Base-by-base conservation (phyloP, 2,888 invertebrate genomes). In the Drosophila multiciliata region DNA sequence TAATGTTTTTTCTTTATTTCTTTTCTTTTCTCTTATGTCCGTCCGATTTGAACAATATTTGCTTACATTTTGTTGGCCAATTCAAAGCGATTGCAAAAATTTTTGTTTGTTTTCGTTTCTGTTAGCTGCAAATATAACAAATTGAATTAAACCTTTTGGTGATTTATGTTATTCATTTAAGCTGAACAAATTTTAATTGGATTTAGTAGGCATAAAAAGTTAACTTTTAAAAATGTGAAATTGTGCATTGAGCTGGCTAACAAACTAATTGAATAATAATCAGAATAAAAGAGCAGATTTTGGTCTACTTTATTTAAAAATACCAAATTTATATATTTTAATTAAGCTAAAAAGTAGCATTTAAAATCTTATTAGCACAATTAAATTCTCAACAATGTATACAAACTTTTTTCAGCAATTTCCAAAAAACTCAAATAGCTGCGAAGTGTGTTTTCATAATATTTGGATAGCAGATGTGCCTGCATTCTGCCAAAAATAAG, bases 41-140 rank as follows among this genome's bases (percentile, higher is more conserved):
- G 20, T 23, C 11, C 36, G 17, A 3, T n/a, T 20, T 40, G 35
- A 49, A 73, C 35, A 36, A 9, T 50, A 36, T 48, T 8, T 5
- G 29, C 36, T 42, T 40, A 59, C 12, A 58, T 55, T 73, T 62
- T 66, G 38, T 38, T 68, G 60, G 57, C 48, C 33, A 71, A 66
- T 70, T 50, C 52, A 38, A 26, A 8, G 55, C 48, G 55, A 54
- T 45, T 49, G 33, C 9, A 36, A 38, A 11, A 59, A 26, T 36
- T 49, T 29, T 15, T 33, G 26, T 7, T 53, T 4, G 36, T 54
- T 23, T 55, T 11, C 7, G 20, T 9, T 45, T 15, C 11, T 20
- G 17, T n/a, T 38, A 40, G 9, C 84, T 88, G 79, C 32, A 82
- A 87, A 69, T 38, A 55, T 33, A 64, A 57, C 9, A 69, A 71